phyloP scores from a whole-genome alignment of 2,113 vertebrate species.

The Macrotus californicus region DNA sequence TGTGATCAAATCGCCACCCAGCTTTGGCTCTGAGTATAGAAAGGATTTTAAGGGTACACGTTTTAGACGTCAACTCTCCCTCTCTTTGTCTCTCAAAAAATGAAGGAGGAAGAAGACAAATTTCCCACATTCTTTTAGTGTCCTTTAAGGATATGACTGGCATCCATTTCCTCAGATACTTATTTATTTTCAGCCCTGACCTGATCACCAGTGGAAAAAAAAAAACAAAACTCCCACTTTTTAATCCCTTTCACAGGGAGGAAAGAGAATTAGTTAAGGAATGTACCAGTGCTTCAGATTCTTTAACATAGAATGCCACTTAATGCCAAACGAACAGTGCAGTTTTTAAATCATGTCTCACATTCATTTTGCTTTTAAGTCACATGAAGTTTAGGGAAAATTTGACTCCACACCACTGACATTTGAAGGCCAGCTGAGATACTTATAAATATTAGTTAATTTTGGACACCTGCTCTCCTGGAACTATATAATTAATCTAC shows the following conservation, averaged over 20 bases:
- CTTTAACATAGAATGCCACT: slow-evolving; percentile 13
- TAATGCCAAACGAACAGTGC: not conserved
- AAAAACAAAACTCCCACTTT: not conserved
- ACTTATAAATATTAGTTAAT: not conserved
- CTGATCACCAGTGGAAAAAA: slow-evolving; percentile 21
- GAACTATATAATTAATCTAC: slow-evolving; percentile 60
- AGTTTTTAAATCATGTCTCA: not conserved
- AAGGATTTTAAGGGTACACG: slow-evolving; percentile 65
- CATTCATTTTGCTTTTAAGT: slow-evolving; percentile 48
- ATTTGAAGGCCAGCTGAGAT: slow-evolving; percentile 45
- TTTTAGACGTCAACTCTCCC: slow-evolving; percentile 61
- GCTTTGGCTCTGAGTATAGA: slow-evolving; percentile 72
- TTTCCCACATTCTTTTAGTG: slow-evolving; percentile 53
- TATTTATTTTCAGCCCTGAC: not conserved
- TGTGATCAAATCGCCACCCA: slow-evolving; percentile 74
- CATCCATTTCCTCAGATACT: not conserved
- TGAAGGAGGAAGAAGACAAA: not conserved
- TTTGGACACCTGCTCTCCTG: slow-evolving; percentile 38
- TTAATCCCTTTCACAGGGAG: slow-evolving; percentile 12
- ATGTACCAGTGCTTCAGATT: not conserved
- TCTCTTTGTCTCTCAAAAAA: slow-evolving; percentile 33
- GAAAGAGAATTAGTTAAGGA: slow-evolving; percentile 30
- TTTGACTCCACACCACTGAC: not conserved
- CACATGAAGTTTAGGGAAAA: slow-evolving; percentile 36
- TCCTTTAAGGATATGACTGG: not conserved